These are phyloP conservation scores for Erythrocercus mccallii DNA, from an alignment of 2,113 vertebrate genomes.

Conservation along the genomic window DNA sequence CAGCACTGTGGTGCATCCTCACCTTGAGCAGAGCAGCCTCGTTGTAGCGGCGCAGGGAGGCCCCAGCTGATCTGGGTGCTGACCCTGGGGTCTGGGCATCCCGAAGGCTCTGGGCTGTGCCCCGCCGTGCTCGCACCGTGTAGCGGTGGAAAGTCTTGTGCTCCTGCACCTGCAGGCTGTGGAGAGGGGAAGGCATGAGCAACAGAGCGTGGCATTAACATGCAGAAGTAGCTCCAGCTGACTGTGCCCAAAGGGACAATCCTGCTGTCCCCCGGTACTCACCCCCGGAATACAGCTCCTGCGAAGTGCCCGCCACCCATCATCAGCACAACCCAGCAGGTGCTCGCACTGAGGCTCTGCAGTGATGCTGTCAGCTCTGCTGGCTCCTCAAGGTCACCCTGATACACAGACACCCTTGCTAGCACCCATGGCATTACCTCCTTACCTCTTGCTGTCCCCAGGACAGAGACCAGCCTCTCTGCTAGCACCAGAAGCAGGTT, in stretches of 20 bases:
- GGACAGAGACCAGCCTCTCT: not conserved
- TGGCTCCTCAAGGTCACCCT: conserved; percentile 28
- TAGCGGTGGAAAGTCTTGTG: conserved; percentile 98
- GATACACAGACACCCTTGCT: not conserved
- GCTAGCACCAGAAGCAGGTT: not conserved
- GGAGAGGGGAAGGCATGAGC: not conserved
- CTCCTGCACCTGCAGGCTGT: conserved; percentile 81
- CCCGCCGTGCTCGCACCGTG: conserved; percentile 89
- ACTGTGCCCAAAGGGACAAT: not conserved
- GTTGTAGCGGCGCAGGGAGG: conserved; percentile 87
- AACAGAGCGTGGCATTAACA: rapidly evolving
- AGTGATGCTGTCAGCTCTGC: conserved; percentile 66
- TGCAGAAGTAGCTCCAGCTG: not conserved
- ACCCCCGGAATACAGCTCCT: conserved; percentile 91
- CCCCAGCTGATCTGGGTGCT: conserved; percentile 84
- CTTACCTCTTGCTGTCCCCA: not conserved
- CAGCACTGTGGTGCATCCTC: not conserved
- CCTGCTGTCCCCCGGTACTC: conserved; percentile 17
- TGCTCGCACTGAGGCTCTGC: conserved; percentile 60
- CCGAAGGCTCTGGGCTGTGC: conserved; percentile 83
- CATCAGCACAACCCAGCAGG: conserved; percentile 87
- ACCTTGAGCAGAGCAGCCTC: conserved; percentile 85
- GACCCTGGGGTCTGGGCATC: conserved; percentile 82
- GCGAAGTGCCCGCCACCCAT: conserved; percentile 95
- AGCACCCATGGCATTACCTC: not conserved